phyloP scores from a whole-genome alignment of 2,113 vertebrate species.

The Atherinomorus stipes region DNA sequence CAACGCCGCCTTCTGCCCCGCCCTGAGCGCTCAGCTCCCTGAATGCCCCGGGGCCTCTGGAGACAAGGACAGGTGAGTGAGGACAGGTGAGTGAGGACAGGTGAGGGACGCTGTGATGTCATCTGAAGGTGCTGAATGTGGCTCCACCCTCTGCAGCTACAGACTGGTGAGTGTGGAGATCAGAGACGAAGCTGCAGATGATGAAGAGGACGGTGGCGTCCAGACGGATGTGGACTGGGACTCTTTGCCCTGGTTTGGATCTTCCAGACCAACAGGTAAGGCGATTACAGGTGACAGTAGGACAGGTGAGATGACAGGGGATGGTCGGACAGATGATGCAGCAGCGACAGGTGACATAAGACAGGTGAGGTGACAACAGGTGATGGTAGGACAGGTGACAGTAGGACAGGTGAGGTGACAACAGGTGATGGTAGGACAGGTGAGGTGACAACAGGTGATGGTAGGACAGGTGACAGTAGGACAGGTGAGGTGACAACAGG shows the following conservation, averaged over 20 bases:
- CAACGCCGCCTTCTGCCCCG: slow-evolving; percentile 57
- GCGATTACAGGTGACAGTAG: too few relatives aligned
- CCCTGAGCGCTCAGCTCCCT: slow-evolving; percentile 41
- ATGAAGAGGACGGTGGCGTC: background rate
- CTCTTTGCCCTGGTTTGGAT: slow-evolving; percentile 67
- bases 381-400: too few relatives aligned
- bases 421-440: too few relatives aligned
- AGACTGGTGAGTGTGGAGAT: slow-evolving; percentile 49
- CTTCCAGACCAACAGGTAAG: slow-evolving; percentile 42
- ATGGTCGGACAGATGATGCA: too few relatives aligned
- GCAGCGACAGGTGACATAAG: too few relatives aligned
- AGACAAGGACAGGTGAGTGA: slow-evolving; percentile 42
- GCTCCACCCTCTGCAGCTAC: slow-evolving; percentile 47
- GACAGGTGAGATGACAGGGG: too few relatives aligned
- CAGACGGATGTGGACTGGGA: background rate
- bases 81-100: slow-evolving; percentile 18
- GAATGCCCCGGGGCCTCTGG: background rate
- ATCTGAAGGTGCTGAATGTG: background rate
- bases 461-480: too few relatives aligned
- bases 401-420: too few relatives aligned
- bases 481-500: too few relatives aligned
- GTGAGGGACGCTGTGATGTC: background rate
- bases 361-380: too few relatives aligned
- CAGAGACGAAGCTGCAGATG: background rate
- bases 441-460: too few relatives aligned